These are phyloP conservation scores for Corynorhinus townsendii DNA, from an alignment of 2,113 vertebrate genomes.

Conservation along the genomic window DNA sequence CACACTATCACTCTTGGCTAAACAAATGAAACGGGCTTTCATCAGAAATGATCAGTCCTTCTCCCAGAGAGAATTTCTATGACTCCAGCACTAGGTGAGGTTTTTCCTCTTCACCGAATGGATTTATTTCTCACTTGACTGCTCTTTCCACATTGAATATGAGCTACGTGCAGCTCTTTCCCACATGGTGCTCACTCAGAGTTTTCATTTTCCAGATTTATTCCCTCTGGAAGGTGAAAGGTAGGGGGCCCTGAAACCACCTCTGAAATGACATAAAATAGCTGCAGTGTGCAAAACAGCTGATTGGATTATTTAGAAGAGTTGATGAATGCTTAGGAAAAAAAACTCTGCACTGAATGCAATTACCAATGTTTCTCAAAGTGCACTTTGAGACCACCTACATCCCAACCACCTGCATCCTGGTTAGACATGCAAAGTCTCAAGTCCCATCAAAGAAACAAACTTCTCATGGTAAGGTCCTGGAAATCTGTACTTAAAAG, in stretches of 20 bases:
- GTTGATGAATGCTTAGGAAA: not conserved
- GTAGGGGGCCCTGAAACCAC: slow-evolving; percentile 8
- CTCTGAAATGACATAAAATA: slow-evolving; percentile 45
- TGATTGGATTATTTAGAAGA: slow-evolving; percentile 50
- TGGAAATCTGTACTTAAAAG: not conserved
- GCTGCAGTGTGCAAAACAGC: not conserved
- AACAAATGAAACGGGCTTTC: slow-evolving; percentile 40
- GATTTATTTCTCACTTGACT: not conserved
- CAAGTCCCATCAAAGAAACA: not conserved
- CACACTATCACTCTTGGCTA: slow-evolving; percentile 3
- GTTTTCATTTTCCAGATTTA: slow-evolving; percentile 26
- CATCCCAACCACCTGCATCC: not conserved
- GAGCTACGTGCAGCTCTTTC: not conserved
- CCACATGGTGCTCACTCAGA: not conserved
- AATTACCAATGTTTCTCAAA: not conserved
- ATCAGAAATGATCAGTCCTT: slow-evolving; percentile 32
- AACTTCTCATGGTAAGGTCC: not conserved
- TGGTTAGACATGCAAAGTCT: not conserved
- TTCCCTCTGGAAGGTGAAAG: slow-evolving; percentile 42
- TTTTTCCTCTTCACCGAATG: not conserved
- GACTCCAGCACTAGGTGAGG: not conserved
- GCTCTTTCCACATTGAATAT: not conserved
- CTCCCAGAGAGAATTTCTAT: not conserved
- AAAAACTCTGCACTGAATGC: not conserved
- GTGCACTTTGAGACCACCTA: not conserved